Evolutionary conservation across 2,888 invertebrate genomes (phyloP), one percentile per base, ranked within the genome.

Genomic region (Pyrgus malvae): DNA sequence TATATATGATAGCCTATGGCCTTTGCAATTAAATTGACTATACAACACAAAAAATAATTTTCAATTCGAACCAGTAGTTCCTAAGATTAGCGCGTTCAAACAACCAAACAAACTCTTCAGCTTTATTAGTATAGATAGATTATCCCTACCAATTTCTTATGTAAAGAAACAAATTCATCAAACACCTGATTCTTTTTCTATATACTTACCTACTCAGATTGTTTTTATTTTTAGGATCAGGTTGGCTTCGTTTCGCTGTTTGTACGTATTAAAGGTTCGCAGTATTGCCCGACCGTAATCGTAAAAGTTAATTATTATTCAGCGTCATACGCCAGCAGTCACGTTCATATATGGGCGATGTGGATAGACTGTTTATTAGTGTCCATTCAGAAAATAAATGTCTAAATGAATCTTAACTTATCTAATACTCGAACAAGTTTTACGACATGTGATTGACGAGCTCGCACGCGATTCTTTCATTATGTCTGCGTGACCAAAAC

Each of bases 241-340:
- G 31, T 38, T 42, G 14, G 59, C 55, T 51, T 44, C 48, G 29
- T 45, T 55, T 44, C 48, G 29, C 40, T 55, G 58, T 49, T 37
- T 38, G 42, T 51, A 48, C 42, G 16, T 42, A 42, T 55, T 60
- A 63, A 63, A 57, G 58, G 63, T 55, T 59, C 58, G 53, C 64
- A 50, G 51, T 56, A 66, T 68, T 14, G 37, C 37, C 29, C 21
- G 44, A 16, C 67, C 58, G 66, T 63, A 67, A 69, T 69, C 69
- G 70, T 79, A 70, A 73, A 74, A 73, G 63, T 69, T 71, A 69
- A 77, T 83, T 80, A 70, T 67, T 74, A 86, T 84, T 84, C 85
- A 66, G 64, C 59, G 62, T 62, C 65, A 63, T 64, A 61, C 63
- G 61, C 77, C 72, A 75, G 64, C 70, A 68, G 83, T 81, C 83